Base-by-base conservation (phyloP, 2,888 invertebrate species). In the Lordiphosa andalusiaca region DNA sequence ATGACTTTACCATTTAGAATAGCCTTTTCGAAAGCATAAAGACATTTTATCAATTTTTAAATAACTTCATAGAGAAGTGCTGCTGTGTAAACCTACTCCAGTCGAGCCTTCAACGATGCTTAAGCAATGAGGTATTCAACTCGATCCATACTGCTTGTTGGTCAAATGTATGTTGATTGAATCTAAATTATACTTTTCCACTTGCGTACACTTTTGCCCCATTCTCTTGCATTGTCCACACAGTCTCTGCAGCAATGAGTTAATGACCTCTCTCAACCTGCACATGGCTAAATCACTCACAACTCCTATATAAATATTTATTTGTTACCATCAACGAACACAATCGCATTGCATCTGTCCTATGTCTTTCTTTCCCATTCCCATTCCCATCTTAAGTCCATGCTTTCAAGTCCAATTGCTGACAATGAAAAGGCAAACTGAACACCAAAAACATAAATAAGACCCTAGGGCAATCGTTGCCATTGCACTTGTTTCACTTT, bases 371-470 rank as follows among this genome's bases (percentile, higher is more conserved):
- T 21, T 35, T 42, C 63, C 19, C 47, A 47, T 53, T 42, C 63
- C 19, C 47, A 47, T 53, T 40, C 21, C 30, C 33, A 35, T 46
- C 56, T 66, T 40, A 55, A 63, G 59, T 53, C 41, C 19, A 30
- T 41, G 12, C 47, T 39, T 53, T 53, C 69, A 36, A 49, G 58
- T 46, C 58, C 64, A 76, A 76, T 76, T 78, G 76, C 56, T 69
- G 72, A 53, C 80, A 82, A 82, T 82, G 76, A 82, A 78, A 68
- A 57, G 71, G 69, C 72, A 52, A 82, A 76, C 66, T 68, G 61
- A 44, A n/a, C n/a, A n/a, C n/a, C n/a, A n/a, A n/a, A 70, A 66
- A 37, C 55, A 58, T 37, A 62, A 73, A 71, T 48, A 53, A 50
- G 36, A 23, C 48, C 64, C 46, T 40, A 55, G 53, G n/a, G 7